A percentile compares a stretch with the other conserved stretches of the same genome.
Conservation (phyloP, 2,113 vertebrate genomes). For the Gobio gobio region DNA sequence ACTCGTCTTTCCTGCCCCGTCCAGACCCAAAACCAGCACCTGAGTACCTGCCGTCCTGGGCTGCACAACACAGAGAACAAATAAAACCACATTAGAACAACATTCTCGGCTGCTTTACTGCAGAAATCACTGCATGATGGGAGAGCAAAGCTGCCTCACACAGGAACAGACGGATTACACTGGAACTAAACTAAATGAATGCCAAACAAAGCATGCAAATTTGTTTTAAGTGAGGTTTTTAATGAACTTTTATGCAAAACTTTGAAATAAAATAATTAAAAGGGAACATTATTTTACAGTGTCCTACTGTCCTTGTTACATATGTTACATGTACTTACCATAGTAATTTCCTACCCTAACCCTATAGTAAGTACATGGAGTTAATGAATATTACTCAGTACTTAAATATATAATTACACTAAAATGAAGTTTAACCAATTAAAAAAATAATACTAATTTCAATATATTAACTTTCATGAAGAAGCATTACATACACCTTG, state of each 20-base stretch:
- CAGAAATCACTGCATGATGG: background rate
- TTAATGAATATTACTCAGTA: too few relatives aligned
- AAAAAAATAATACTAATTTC: too few relatives aligned
- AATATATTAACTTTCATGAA: too few relatives aligned
- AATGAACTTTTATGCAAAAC: background rate
- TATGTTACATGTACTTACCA: too few relatives aligned
- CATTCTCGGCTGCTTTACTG: background rate
- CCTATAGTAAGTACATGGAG: too few relatives aligned
- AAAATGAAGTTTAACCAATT: too few relatives aligned
- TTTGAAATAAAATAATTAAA: too few relatives aligned
- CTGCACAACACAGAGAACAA: constrained; percentile 62
- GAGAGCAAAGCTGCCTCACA: background rate
- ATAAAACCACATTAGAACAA: background rate
- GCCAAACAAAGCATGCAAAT: background rate
- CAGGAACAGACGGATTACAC: background rate
- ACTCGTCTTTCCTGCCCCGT: constrained; percentile 93
- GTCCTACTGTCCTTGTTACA: too few relatives aligned
- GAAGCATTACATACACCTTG: background rate
- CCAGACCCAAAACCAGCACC: constrained; percentile 90
- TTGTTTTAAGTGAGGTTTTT: background rate
- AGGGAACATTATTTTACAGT: too few relatives aligned
- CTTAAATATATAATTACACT: too few relatives aligned
- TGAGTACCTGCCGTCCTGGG: constrained; percentile 70
- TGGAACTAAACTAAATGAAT: too few relatives aligned
- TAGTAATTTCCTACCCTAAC: too few relatives aligned